These are phyloP conservation scores for Anseranas semipalmata DNA, from an alignment of 2,113 vertebrate genomes.

Conservation along the genomic window DNA sequence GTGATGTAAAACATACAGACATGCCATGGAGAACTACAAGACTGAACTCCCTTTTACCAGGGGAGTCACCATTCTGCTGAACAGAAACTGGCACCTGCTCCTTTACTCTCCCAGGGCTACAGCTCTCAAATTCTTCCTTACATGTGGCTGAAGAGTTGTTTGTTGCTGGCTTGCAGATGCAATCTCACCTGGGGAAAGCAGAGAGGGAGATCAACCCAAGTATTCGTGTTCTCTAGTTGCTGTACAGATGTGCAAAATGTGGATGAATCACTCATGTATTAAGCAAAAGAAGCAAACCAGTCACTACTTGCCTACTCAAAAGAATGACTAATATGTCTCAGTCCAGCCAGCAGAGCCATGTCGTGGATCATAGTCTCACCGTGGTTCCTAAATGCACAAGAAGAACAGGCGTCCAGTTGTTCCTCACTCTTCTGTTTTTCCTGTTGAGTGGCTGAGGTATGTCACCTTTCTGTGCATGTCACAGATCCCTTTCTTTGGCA, in stretches of 20 bases:
- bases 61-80: not conserved
- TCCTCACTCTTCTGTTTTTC: not conserved
- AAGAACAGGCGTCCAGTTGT: not conserved
- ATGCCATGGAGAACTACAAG: not conserved
- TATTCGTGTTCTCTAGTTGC: not conserved
- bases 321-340: not conserved
- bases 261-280: no score
- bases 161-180: not conserved
- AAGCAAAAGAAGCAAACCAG: not conserved
- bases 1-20: not conserved
- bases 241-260: not conserved
- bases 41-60: not conserved
- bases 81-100: not conserved
- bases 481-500: not conserved
- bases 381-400: no score
- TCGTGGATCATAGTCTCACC: not conserved
- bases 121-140: not conserved
- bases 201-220: not conserved
- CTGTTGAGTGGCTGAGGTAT: not conserved
- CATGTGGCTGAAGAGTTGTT: not conserved
- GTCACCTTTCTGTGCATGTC: accelerated
- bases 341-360: not conserved
- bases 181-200: not conserved
- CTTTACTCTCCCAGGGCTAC: not conserved
- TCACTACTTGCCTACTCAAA: not conserved